phyloP scores from a whole-genome alignment of 2,113 vertebrate genomes.

The Entomyzon cyanotis region DNA sequence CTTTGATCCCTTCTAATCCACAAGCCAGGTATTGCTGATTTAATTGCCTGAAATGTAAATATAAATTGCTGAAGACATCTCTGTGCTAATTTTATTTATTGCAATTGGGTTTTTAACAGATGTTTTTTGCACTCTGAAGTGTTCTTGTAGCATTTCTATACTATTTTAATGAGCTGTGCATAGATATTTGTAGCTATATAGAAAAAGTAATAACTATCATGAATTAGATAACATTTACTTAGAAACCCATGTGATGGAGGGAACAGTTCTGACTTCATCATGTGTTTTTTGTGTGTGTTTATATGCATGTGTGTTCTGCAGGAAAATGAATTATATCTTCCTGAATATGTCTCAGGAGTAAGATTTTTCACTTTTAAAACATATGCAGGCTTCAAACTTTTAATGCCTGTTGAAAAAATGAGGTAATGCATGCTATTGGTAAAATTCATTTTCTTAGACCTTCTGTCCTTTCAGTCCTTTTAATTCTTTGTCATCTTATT shows the following conservation, averaged over 20 bases:
- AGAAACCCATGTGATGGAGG: neutral
- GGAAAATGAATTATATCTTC: slow-evolving; percentile 61
- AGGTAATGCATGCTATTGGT: neutral
- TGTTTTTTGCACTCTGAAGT: neutral
- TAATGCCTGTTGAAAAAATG: slow-evolving; percentile 35
- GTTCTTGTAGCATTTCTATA: neutral
- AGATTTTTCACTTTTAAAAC: slow-evolving; percentile 63
- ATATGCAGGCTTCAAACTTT: slow-evolving; percentile 40
- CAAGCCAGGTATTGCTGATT: slow-evolving; percentile 54
- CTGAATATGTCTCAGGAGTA: slow-evolving; percentile 46
- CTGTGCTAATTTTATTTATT: slow-evolving; percentile 47
- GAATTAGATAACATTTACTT: slow-evolving; percentile 20
- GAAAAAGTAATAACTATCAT: slow-evolving; percentile 15
- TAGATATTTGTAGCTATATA: slow-evolving; percentile 42
- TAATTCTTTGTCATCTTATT: neutral
- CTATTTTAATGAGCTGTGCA: slow-evolving; percentile 29
- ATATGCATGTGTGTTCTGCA: slow-evolving; percentile 3
- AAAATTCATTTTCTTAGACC: slow-evolving; percentile 5
- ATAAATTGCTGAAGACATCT: slow-evolving; percentile 49
- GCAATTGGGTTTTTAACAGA: neutral
- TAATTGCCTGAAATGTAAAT: slow-evolving; percentile 69
- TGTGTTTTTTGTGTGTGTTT: neutral
- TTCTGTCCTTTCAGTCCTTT: neutral
- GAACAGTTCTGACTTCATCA: neutral
- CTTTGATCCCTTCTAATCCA: slow-evolving; percentile 58